Evolutionary conservation across 2,113 vertebrate species (phyloP), one percentile per base, ranked within the genome.

Genomic region (Eupsittula cactorum): DNA sequence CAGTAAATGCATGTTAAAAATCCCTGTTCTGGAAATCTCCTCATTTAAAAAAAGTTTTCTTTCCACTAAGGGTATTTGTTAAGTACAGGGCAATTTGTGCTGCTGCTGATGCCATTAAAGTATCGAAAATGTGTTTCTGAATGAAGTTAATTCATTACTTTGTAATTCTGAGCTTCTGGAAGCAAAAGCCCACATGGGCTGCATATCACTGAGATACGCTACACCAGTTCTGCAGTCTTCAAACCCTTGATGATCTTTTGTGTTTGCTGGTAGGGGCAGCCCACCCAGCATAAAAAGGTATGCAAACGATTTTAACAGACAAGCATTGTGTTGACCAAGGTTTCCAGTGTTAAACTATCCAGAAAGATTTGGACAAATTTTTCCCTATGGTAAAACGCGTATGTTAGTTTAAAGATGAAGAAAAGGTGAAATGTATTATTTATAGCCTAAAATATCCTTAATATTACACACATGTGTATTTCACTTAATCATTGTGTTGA

Each of bases 391-490:
- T 92, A 92, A 94, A 93, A 94, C 47, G 63, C 53, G 25, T 63
- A 69, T 82, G 67, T 89, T 93, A 85, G 62, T 76, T 91, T 96
- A 87, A 91, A 96, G 92, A 93, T 55, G 44, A 96, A 91, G 88
- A 92, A 63, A 94, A 93, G 92, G 82, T 80, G 12, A 95, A 93
- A 94, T 93, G 31, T 69, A 77, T 87, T 95, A 91, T 96, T 95
- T 97, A 85, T 95, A 85, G 70, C 28, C 59, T 92, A 84, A 92
- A 96, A 94, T 96, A 92, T 79, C 88, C 35, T 59, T 91, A 91
- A 85, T 82, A 89, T 79, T 82, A 47, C 63, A 90, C 86, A 93
- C 24, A 65, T 33, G 67, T 87, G 67, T 87, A 85, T 89, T 94
- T 91, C 74, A 87, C 88, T 86, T 91, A 87, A 87, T 82, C 77